Base-by-base conservation (phyloP, 1,140 invertebrate genomes). In the Atta cephalotes region DNA sequence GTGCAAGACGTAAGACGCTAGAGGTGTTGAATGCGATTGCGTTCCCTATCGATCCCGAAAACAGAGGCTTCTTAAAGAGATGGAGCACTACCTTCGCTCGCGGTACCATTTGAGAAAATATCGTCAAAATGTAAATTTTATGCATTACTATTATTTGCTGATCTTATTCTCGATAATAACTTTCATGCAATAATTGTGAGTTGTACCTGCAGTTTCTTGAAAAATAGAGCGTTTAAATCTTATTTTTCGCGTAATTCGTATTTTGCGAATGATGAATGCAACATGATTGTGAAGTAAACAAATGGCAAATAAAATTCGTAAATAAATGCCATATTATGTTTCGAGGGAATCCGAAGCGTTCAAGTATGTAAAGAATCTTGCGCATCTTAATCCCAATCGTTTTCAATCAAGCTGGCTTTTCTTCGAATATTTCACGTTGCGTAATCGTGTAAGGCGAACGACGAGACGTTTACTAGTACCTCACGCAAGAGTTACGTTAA, bases 31-130 rank as follows among this genome's bases (percentile, higher is more conserved):
- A 90, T 88, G 89, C 91, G 88, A 92, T 92, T 92, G 88, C 91
- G 89, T 90, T 92, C 88, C 53, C 78, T 92, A 92, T 92, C 90
- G 91, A 92, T 92, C 91, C 82, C 31, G 62, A 89, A 81, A 89
- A 89, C 87, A 76, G 74, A 80, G 84, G 86, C 90, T 88, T 92
- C 90, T 92, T 94, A 94, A 94, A 93, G 93, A 91, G 93, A 94
- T 94, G 92, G 92, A 87, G 78, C 90, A 88, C 88, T 90, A 92
- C 89, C 91, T 92, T 89, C 77, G 53, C 25, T n/a, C 51, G 76
- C 76, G 72, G 58, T 89, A 85, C 60, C 39, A 71, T 80, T 63
- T 12, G 6, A 0, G 28, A 18, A 77, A 70, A 74, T 45, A 25
- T 72, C 25, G 28, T 9, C 16, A 18, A 3, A 1, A 45, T 82